Base-by-base conservation (phyloP, 2,113 vertebrate genomes). In the Laticauda laticaudata region DNA sequence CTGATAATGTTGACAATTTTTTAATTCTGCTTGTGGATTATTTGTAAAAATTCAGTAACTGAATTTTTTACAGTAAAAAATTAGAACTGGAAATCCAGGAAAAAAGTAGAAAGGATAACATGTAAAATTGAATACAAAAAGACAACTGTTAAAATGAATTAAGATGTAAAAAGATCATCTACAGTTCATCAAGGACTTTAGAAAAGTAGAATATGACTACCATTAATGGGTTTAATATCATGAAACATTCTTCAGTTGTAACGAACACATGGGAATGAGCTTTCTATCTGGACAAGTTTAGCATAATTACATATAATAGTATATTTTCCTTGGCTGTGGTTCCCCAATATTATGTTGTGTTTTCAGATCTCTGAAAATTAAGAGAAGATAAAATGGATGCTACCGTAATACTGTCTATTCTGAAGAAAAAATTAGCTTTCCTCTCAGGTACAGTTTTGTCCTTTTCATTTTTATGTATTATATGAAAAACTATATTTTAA, bases 341-440 rank as follows among this genome's bases (percentile, higher is more conserved):
- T 95, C 94, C 94, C 39, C 86, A 69, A 92, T n/a, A n/a, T 48
- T 88, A 93, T 93, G 9, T 93, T 97, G 94, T 92, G 45, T 98
- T 81, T 98, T 95, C 97, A 98, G 98, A 96, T 92, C 93, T 93
- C 92, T 34, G 45, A 90, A 96, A 94, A 54, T 92, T 95, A 93
- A 23, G 87, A 90, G 94, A 94, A 96, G 56, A 91, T 96, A 97
- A 93, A 92, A 99, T 99, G 99, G 99, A 99, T 95, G 99, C 99
- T 3, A 98, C 98, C 85, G 97, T 94, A 97, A 99, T 99, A 96
- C 94, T 99, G 96, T 98, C 99, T 21, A 97, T 99, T 95, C 97
- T 99, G 95, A 99, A 99, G 98, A 99, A 99, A 97, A 99, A 98
- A 91, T 97, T 99, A 95, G 99, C 99, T 91, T 99, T 99, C 96